phyloP scores from a whole-genome alignment of 2,797 vertebrate genomes.

The Buceros bicornis region DNA sequence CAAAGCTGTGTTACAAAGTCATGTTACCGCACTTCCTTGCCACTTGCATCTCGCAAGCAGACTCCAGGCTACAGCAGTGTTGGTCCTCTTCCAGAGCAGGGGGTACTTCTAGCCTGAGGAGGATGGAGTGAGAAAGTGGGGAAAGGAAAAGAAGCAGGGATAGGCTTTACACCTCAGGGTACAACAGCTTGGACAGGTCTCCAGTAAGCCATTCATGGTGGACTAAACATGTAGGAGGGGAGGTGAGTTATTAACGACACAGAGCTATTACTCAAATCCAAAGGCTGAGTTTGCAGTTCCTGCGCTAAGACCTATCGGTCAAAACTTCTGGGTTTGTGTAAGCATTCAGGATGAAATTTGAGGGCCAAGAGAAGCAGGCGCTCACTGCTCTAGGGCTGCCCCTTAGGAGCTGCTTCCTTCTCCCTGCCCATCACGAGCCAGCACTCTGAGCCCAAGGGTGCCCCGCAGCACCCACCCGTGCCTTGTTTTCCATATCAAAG shows the following conservation, averaged over 20 bases:
- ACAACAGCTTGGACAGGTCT: neutral
- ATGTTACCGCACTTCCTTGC: neutral
- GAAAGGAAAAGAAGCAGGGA: neutral
- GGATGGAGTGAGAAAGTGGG: neutral
- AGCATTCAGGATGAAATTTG: neutral
- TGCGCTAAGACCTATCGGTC: neutral
- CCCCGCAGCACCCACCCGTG: fast-evolving
- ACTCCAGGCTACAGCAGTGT: fast-evolving
- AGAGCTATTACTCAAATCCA: neutral
- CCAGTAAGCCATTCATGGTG: neutral
- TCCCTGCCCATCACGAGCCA: neutral
- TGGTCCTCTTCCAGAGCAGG: neutral
- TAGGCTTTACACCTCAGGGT: neutral
- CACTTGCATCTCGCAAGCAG: neutral
- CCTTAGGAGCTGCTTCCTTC: neutral
- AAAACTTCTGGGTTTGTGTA: neutral
- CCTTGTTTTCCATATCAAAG: neutral
- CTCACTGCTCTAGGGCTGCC: neutral
- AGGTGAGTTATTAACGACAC: neutral
- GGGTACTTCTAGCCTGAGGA: neutral
- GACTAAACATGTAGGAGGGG: neutral
- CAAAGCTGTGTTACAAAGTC: neutral
- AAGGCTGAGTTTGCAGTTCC: neutral
- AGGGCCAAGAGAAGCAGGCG: neutral
- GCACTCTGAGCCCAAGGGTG: neutral